A percentile compares a stretch with the other conserved stretches of the same genome.
These are phyloP conservation scores for Batillaria attramentaria DNA, from an alignment of 1,140 invertebrate genomes.

Conservation along the genomic window DNA sequence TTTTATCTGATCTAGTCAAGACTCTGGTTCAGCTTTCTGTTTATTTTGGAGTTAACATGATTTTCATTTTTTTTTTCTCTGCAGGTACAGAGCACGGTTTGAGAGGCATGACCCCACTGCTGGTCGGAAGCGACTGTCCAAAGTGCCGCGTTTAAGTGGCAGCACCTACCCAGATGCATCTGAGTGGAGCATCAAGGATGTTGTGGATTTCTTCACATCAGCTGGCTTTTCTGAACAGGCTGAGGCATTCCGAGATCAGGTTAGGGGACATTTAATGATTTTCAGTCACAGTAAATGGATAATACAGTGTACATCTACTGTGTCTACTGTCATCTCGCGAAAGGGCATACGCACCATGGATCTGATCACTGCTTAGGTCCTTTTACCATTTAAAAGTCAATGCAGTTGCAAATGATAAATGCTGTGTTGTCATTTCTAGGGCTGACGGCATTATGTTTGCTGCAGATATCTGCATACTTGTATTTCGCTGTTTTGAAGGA, in stretches of 20 bases:
- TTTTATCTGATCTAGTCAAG: no score
- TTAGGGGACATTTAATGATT: conserved; percentile 62
- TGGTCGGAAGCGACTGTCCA: conserved; percentile 14
- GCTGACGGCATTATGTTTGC: no score
- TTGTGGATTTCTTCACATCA: conserved; percentile 84
- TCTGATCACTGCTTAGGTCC: neutral
- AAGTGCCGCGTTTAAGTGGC: conserved; percentile 28
- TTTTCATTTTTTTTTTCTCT: neutral
- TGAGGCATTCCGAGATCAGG: conserved; percentile 85
- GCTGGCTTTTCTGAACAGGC: conserved; percentile 83
- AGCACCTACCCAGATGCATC: conserved; percentile 79
- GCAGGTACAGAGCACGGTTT: neutral
- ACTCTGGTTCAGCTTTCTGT: neutral
- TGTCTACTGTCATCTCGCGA: neutral
- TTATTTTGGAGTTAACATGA: neutral
- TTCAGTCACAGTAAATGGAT: neutral
- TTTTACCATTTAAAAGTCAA: neutral
- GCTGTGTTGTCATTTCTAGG: no score
- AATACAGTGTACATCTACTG: neutral
- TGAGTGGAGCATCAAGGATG: conserved; percentile 86
- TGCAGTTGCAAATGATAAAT: no score
- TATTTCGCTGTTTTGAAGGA: no score
- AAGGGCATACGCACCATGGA: neutral
- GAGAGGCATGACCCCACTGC: conserved; percentile 4
- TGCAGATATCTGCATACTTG: no score